Evolutionary conservation across 1,140 invertebrate species (phyloP).

Genomic region (Drosophila navojoa): DNA sequence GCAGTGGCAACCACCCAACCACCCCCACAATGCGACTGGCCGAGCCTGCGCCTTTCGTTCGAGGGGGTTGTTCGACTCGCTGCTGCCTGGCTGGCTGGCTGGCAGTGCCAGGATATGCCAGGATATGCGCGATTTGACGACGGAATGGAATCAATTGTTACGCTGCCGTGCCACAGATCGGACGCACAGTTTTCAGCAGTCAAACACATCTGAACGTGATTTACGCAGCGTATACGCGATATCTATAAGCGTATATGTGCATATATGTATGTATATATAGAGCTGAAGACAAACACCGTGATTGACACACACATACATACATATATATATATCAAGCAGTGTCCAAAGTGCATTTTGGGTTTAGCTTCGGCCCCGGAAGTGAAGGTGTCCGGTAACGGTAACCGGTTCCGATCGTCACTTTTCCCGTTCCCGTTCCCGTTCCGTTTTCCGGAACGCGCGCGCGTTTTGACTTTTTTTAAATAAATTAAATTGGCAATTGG

Average conservation of each 20-base stretch:
- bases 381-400: constrained; percentile 84
- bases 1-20: constrained; percentile 15
- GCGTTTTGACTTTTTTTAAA: constrained; percentile 55
- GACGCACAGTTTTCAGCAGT: constrained; percentile 80
- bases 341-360: constrained; percentile 70
- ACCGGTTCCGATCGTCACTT: constrained; percentile 84
- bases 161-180: constrained; percentile 83
- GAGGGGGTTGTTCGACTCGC: constrained; percentile 1
- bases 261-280: neutral
- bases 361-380: constrained; percentile 81
- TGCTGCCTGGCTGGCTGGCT: constrained; percentile 43
- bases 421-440: constrained; percentile 83
- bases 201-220: constrained; percentile 36
- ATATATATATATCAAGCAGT: constrained; percentile 33
- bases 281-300: constrained; percentile 9
- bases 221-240: constrained; percentile 60
- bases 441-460: constrained; percentile 67
- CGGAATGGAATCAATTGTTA: constrained; percentile 84
- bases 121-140: constrained; percentile 84
- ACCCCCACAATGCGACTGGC: constrained; percentile 41
- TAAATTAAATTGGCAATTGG: constrained; percentile 63
- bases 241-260: neutral
- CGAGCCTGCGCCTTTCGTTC: constrained; percentile 40
- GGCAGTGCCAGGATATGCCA: constrained; percentile 78
- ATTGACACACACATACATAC: constrained; percentile 23